Evolutionary conservation across 2,888 invertebrate species (phyloP).

Genomic region (Smittia sp.): DNA sequence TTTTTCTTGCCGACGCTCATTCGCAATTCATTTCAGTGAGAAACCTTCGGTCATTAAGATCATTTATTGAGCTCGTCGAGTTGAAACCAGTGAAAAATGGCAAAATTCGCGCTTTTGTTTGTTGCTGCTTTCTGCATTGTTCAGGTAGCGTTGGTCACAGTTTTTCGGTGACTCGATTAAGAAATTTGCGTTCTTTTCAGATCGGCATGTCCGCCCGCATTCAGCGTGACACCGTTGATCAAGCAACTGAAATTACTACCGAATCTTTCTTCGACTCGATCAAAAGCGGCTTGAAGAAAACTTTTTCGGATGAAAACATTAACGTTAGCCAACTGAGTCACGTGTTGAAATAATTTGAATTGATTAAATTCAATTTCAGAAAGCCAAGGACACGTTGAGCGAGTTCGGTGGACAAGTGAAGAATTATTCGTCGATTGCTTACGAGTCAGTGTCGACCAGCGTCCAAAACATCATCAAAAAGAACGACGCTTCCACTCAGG

Average conservation of each 20-base stretch:
- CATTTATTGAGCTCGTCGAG: not conserved
- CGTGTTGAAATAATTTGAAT: not conserved
- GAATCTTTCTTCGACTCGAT: not conserved
- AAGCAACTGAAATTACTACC: not conserved
- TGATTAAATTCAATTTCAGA: not conserved
- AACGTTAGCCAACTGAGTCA: not conserved
- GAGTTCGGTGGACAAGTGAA: not conserved
- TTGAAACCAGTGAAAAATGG: slow-evolving; percentile 27
- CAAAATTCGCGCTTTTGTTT: slow-evolving; percentile 29
- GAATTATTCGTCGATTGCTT: not conserved
- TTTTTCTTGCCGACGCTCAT: not conserved
- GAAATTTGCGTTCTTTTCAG: not conserved
- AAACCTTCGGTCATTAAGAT: not conserved
- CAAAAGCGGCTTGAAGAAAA: slow-evolving; percentile 12
- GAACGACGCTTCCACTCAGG: not conserved
- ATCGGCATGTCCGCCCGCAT: not conserved
- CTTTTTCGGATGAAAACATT: slow-evolving; percentile 8
- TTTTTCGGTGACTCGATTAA: not conserved
- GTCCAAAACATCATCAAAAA: not conserved
- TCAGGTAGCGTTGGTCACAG: slow-evolving; percentile 23
- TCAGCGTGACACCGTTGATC: not conserved
- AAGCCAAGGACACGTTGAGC: not conserved
- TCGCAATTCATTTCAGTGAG: slow-evolving; percentile 16
- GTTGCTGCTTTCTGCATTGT: slow-evolving; percentile 17
- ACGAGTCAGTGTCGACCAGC: not conserved